Evolutionary conservation across 2,113 vertebrate species (phyloP).

Genomic region (Tyto alba): DNA sequence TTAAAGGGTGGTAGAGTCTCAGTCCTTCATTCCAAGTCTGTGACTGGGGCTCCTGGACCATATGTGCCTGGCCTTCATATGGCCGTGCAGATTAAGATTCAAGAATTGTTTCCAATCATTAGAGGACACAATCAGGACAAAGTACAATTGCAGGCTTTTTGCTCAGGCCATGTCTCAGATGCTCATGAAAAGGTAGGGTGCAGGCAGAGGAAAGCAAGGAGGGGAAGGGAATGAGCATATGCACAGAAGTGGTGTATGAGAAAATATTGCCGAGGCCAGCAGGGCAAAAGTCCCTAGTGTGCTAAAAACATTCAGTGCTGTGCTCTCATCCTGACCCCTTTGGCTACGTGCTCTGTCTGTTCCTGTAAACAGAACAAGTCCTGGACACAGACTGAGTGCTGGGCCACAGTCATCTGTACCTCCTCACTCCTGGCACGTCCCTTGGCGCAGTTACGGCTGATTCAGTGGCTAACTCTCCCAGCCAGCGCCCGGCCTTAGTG

Average conservation of each 20-base stretch:
- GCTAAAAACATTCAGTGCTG: not conserved
- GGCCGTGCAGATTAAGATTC: not conserved
- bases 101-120: not conserved
- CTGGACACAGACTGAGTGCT: not conserved
- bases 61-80: not conserved
- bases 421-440: not conserved
- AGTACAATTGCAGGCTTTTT: not conserved
- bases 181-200: not conserved
- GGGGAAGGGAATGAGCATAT: not conserved
- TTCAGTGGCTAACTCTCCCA: not conserved
- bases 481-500: not conserved
- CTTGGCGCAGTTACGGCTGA: not conserved
- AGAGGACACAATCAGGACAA: not conserved
- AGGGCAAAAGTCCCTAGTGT: not conserved
- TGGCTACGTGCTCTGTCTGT: not conserved
- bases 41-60: not conserved
- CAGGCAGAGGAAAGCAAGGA: not conserved
- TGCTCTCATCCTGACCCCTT: slow-evolving; percentile 3
- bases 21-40: not conserved
- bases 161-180: not conserved
- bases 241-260: not conserved
- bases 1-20: not conserved
- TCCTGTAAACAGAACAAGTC: not conserved
- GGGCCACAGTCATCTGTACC: not conserved
- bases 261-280: slow-evolving; percentile 19